phyloP scores from a whole-genome alignment of 2,113 vertebrate species.

The Myotis davidii region DNA sequence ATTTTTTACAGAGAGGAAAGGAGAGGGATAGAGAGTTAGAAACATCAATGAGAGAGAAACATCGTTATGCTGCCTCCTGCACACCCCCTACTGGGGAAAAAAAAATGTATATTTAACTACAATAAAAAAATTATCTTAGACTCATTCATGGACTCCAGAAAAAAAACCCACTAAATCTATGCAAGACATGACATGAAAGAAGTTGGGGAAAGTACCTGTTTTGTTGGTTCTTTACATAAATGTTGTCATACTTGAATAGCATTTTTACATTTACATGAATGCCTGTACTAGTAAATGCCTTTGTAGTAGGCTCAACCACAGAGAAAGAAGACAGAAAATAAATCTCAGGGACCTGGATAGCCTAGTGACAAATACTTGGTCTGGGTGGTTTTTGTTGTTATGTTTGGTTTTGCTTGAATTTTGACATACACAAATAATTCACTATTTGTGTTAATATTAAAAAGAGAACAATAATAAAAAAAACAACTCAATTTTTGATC shows the following conservation, averaged over 20 bases:
- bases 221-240: neutral
- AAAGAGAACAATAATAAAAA: constrained; percentile 5
- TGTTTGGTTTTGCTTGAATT: constrained; percentile 4
- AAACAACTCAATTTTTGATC: neutral
- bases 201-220: neutral
- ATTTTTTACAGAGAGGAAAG: too few relatives aligned
- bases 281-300: neutral
- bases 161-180: neutral
- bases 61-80: too few relatives aligned
- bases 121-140: neutral
- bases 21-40: too few relatives aligned
- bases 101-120: neutral
- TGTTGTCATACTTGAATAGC: neutral
- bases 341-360: neutral
- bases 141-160: neutral
- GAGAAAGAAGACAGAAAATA: neutral
- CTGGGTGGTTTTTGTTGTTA: neutral
- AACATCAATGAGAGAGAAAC: too few relatives aligned
- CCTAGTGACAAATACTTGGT: neutral
- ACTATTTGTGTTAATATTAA: neutral
- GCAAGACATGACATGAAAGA: neutral
- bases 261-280: neutral
- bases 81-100: too few relatives aligned
- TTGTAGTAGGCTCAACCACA: neutral
- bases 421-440: constrained; percentile 2